Base-by-base conservation (phyloP, 2,113 vertebrate genomes). In the Oxyruncus cristatus region DNA sequence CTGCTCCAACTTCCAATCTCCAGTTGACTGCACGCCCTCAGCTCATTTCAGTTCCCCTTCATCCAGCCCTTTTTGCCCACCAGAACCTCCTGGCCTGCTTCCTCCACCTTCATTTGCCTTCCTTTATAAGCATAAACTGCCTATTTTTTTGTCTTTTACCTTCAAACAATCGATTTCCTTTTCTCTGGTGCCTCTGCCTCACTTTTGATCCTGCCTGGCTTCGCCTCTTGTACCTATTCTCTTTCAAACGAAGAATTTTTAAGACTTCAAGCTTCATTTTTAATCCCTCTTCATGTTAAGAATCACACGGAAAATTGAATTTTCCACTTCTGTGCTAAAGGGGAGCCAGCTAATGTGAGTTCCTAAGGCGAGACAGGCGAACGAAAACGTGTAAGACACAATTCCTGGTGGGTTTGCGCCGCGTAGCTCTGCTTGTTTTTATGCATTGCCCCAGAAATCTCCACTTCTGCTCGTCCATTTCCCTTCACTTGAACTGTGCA, bases 401-500 rank as follows among this genome's bases (percentile, higher is more conserved):
- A 39, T 63, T 86, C 11, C 18, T 30, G 30, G 26, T 37, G 52
- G 72, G 33, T 89, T 77, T 75, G 18, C 72, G n/a, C 52, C 27
- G 8, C 12, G 3, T 42, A 77, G 61, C 8, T 5, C 23, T 28
- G 23, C 75, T 44, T 73, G 44, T 28, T 46, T 85, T 70, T 42
- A 85, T 47, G 16, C 59, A 27, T 30, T 88, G 88, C 79, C 62
- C 71, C 76, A 66, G 65, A 37, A 88, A 53, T 65, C 44, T 72
- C 53, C 52, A 85, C 5, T 68, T 80, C 18, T 49, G 72, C 83
- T 81, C 91, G 74, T 86, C 83, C 85, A 71, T 70, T 92, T 46
- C 75, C 30, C 67, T 88, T 61, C 35, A 50, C 71, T 95, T 95
- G 92, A 96, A 94, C 95, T 92, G 70, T 32, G 49, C 91, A 96